Base-by-base conservation (phyloP, 2,888 invertebrate genomes). In the Chymomyza fuscimana region DNA sequence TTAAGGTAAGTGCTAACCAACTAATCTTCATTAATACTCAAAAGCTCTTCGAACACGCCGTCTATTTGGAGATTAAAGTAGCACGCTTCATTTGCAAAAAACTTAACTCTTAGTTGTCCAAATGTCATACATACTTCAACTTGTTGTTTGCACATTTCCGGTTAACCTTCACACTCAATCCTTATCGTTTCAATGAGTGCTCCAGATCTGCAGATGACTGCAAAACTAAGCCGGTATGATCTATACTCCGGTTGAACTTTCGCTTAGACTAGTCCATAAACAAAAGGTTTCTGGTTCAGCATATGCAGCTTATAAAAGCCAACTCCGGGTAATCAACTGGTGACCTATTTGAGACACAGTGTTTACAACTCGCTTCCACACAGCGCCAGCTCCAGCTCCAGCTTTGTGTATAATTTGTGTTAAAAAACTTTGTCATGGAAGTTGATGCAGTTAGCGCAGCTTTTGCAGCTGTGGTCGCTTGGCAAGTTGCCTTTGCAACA, bases 361-460 rank as follows among this genome's bases (percentile, higher is more conserved):
- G 12, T 12, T 12, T 46, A 46, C 40, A 6, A 10, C 12, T 4
- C 7, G 40, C 12, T 46, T 9, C 32, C 25, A 4, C 6, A 1
- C 40, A 46, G n/a, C n/a, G n/a, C n/a, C n/a, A n/a, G 40, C 40
- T 7, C 9, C 40, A 12, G 40, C 12, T 63, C 67, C 69, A 56
- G 56, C 64, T 69, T 50, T 56, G 32, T 25, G 50, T 54, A 46
- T 54, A 59, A 59, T 46, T 46, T 63, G 56, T 68, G 74, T 7
- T 22, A 56, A 22, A 75, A 78, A 46, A 77, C 54, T 78, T 74
- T 65, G 65, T 65, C 62, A 50, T 70, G 60, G 50, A 25, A 63
- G 58, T 59, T 62, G 16, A 46, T 61, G 65, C 58, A 58, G 58
- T 58, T 58, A 58, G 58, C 25, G 19, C 25, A 58, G 58, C 25